Evolutionary conservation across 2,113 vertebrate species (phyloP).

Genomic region (Pavo muticus): DNA sequence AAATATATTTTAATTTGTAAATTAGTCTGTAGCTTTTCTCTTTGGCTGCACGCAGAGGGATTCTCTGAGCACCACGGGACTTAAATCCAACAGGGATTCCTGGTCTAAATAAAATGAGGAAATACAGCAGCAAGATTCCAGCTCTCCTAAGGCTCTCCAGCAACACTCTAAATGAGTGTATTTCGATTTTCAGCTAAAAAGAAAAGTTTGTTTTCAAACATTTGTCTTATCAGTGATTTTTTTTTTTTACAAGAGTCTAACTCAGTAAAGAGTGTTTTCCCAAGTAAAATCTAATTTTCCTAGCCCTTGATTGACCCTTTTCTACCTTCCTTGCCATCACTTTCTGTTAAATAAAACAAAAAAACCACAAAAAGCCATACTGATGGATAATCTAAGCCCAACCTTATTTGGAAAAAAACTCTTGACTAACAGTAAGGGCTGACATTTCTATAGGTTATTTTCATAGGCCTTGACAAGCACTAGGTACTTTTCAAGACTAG

Average conservation of each 20-base stretch:
- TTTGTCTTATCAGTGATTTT: neutral
- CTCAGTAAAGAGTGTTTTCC: neutral
- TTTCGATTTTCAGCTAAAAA: neutral
- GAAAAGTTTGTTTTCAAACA: neutral
- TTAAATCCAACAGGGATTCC: neutral
- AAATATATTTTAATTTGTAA: neutral
- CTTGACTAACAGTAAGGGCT: neutral
- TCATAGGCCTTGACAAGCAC: neutral
- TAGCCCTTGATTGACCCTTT: neutral
- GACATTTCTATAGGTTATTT: constrained; percentile 33
- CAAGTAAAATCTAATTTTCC: neutral
- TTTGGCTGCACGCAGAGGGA: neutral
- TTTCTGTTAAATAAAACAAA: neutral
- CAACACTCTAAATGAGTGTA: neutral
- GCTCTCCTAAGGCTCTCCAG: neutral
- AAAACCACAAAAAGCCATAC: neutral
- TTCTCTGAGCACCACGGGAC: neutral
- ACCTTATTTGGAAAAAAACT: neutral
- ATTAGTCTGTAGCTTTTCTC: neutral
- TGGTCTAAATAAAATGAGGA: neutral
- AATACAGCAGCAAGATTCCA: neutral
- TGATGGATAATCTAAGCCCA: neutral
- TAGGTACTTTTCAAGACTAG: neutral
- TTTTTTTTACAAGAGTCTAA: neutral
- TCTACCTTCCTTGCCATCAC: neutral